Evolutionary conservation across 2,113 vertebrate species (phyloP).

Genomic region (Xiphorhynchus elegans): DNA sequence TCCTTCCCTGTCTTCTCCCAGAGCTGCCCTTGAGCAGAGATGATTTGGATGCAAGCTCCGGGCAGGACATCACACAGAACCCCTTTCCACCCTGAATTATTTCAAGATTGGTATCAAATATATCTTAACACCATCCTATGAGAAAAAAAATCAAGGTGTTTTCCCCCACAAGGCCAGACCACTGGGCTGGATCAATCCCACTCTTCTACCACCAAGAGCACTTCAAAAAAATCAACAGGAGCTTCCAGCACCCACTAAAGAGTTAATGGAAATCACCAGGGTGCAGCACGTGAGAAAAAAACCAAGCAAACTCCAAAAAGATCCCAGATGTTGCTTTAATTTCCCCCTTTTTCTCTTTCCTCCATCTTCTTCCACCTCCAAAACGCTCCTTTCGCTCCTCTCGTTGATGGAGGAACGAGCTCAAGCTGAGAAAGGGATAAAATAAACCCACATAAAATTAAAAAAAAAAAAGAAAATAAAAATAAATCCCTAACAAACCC

Average conservation of each 20-base stretch:
- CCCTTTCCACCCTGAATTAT: not conserved
- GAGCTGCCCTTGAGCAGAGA: rapidly evolving
- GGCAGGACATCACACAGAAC: not conserved
- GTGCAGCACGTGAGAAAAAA: not conserved
- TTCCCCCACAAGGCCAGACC: not conserved
- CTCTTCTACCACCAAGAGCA: not conserved
- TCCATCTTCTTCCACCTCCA: constrained; percentile 5
- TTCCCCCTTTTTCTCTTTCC: constrained; percentile 14
- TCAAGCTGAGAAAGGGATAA: constrained; percentile 55
- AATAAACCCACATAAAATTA: constrained; percentile 24
- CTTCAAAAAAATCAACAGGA: not conserved
- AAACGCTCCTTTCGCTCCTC: constrained; percentile 28
- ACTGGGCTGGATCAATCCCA: not conserved
- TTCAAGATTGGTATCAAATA: not conserved
- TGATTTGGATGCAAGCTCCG: not conserved
- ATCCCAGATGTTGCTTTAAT: not conserved
- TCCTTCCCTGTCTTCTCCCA: not conserved
- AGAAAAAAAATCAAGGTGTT: not conserved
- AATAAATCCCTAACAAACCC: constrained; percentile 63
- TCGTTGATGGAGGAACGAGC: constrained; percentile 13
- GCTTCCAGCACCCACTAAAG: not conserved
- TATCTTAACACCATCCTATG: not conserved
- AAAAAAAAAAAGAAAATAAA: constrained; percentile 55
- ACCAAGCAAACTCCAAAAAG: not conserved
- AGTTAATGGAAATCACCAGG: not conserved